Evolutionary conservation across 2,888 invertebrate genomes (phyloP).

Genomic region (Megamerina dolium): DNA sequence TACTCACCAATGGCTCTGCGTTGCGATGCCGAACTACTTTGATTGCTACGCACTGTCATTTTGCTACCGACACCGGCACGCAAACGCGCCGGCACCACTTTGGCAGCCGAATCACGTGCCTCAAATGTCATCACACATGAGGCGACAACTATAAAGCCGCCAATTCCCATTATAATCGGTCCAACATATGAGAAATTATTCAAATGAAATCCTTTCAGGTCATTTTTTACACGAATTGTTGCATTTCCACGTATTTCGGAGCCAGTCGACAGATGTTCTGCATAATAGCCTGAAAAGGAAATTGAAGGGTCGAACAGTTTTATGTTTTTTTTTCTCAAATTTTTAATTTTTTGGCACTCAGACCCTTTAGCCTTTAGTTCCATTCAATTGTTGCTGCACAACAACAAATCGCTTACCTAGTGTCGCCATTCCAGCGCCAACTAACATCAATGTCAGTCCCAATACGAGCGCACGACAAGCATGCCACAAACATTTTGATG

Average conservation of each 20-base stretch:
- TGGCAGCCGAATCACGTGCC: conserved; percentile 88
- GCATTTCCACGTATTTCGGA: conserved; percentile 73
- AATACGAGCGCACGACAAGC: conserved; percentile 87
- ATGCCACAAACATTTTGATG: conserved; percentile 86
- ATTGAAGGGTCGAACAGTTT: neutral
- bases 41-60: conserved; percentile 39
- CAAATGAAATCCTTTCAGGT: conserved; percentile 75
- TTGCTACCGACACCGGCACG: conserved; percentile 47
- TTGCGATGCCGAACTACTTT: conserved; percentile 43
- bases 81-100: conserved; percentile 76
- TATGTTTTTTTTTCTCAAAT: too few species aligned
- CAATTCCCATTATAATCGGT: conserved; percentile 95
- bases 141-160: conserved; percentile 93
- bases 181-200: conserved; percentile 93
- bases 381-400: too few species aligned
- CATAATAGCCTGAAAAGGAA: conserved; percentile 65
- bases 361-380: too few species aligned
- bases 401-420: conserved; percentile 71
- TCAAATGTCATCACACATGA: conserved; percentile 99
- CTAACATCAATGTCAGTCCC: conserved; percentile 77
- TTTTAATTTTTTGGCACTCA: too few species aligned
- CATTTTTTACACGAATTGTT: conserved; percentile 73
- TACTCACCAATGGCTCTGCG: conserved; percentile 42
- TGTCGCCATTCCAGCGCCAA: conserved; percentile 90
- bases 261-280: conserved; percentile 71